Evolutionary conservation across 2,113 vertebrate species (phyloP).

Genomic region (Nerophis lumbriciformis): DNA sequence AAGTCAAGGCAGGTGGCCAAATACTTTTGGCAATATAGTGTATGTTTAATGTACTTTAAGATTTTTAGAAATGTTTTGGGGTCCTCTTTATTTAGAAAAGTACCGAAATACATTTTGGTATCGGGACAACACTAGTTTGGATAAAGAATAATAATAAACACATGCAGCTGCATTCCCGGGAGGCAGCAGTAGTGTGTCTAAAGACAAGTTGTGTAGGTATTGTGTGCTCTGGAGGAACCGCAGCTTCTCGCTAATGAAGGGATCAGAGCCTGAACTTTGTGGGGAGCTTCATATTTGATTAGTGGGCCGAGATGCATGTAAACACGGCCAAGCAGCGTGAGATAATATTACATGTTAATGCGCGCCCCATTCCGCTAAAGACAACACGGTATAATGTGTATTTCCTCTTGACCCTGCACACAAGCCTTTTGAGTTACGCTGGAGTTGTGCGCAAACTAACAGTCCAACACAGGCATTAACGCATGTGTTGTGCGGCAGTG

Average conservation of each 20-base stretch:
- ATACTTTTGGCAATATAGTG: no score
- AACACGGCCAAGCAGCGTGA: constrained; percentile 47
- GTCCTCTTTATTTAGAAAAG: no score
- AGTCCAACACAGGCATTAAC: constrained; percentile 35
- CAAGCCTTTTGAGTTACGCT: constrained; percentile 48
- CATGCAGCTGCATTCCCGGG: constrained; percentile 71
- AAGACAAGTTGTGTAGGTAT: constrained; percentile 79
- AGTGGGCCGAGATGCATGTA: constrained; percentile 59
- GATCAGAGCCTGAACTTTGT: constrained; percentile 60
- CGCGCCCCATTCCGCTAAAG: constrained; percentile 47
- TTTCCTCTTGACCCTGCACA: constrained; percentile 32
- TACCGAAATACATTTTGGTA: no score
- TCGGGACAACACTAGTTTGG: constrained; percentile 34
- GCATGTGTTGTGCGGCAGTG: constrained; percentile 38
- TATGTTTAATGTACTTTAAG: no score
- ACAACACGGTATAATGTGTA: constrained; percentile 32
- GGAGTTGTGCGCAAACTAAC: constrained; percentile 29
- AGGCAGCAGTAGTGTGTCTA: constrained; percentile 74
- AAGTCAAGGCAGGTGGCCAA: no score
- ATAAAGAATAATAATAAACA: constrained; percentile 65
- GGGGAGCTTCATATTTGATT: constrained; percentile 57
- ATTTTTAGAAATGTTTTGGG: no score
- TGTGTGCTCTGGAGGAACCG: constrained; percentile 81
- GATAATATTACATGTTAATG: constrained; percentile 51
- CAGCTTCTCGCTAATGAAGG: constrained; percentile 65